These are phyloP conservation scores for Taeniopygia guttata DNA, from an alignment of 2,797 vertebrate genomes.

Conservation along the genomic window DNA sequence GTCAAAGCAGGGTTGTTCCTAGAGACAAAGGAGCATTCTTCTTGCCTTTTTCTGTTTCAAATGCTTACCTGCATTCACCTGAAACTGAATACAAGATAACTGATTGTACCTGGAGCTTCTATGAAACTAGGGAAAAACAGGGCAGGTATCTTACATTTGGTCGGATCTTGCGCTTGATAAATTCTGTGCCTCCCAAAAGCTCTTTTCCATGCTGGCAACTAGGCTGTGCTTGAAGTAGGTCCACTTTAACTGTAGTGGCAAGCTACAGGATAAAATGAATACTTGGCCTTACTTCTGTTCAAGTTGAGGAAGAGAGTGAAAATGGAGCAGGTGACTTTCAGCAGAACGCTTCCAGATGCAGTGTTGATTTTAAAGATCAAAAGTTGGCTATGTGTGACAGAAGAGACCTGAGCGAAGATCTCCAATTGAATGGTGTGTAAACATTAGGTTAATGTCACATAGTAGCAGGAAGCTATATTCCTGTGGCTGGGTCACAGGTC, in stretches of 20 bases:
- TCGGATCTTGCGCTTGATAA: not conserved
- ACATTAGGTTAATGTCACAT: not conserved
- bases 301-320: not conserved
- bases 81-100: not conserved
- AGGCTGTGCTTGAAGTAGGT: not conserved
- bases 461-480: not conserved
- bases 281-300: not conserved
- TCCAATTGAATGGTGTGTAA: not conserved
- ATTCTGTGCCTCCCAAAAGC: not conserved
- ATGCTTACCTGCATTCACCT: not conserved
- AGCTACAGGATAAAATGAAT: not conserved
- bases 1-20: not conserved
- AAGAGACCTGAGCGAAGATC: constrained; percentile 24
- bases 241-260: not conserved
- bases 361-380: constrained; percentile 20
- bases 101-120: not conserved
- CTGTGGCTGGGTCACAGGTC: constrained; percentile 22
- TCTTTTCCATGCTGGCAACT: not conserved
- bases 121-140: not conserved
- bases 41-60: not conserved
- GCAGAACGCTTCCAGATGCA: not conserved
- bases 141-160: not conserved
- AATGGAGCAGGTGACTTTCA: not conserved
- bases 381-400: not conserved
- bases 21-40: not conserved